These are phyloP conservation scores for Dioctria linearis DNA, from an alignment of 2,888 invertebrate genomes.

Conservation along the genomic window DNA sequence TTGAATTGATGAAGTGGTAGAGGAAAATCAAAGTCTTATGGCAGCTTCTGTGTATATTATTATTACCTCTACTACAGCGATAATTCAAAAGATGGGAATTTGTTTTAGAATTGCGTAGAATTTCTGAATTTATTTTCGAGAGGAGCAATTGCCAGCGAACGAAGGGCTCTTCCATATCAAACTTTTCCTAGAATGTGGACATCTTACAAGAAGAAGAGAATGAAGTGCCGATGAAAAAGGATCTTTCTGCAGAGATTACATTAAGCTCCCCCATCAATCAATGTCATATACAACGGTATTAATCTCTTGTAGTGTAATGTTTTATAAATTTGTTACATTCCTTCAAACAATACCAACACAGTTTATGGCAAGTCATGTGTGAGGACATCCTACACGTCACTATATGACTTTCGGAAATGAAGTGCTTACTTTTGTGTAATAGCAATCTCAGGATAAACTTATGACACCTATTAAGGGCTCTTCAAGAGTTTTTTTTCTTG, in stretches of 20 bases:
- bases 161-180: too few relatives aligned
- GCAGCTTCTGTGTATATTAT: too few relatives aligned
- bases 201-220: conserved; percentile 19
- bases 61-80: too few relatives aligned
- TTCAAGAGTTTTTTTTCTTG: not conserved
- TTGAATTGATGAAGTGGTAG: too few relatives aligned
- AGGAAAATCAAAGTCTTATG: too few relatives aligned
- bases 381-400: conserved; percentile 23
- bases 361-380: conserved; percentile 18
- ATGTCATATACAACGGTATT: conserved; percentile 44
- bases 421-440: conserved; percentile 21
- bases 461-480: conserved; percentile 20
- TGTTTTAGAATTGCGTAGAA: too few relatives aligned
- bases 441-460: conserved; percentile 30
- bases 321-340: conserved; percentile 48
- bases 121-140: too few relatives aligned
- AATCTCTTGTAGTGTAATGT: conserved; percentile 45
- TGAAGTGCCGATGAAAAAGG: conserved; percentile 28
- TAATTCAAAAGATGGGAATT: too few relatives aligned
- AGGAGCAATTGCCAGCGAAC: too few relatives aligned
- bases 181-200: not conserved
- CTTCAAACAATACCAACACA: conserved; percentile 7
- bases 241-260: conserved; percentile 38
- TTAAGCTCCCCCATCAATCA: conserved; percentile 40
- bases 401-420: conserved; percentile 18